These are phyloP conservation scores for Eilema griseolum DNA, from an alignment of 2,888 invertebrate species.

Conservation along the genomic window DNA sequence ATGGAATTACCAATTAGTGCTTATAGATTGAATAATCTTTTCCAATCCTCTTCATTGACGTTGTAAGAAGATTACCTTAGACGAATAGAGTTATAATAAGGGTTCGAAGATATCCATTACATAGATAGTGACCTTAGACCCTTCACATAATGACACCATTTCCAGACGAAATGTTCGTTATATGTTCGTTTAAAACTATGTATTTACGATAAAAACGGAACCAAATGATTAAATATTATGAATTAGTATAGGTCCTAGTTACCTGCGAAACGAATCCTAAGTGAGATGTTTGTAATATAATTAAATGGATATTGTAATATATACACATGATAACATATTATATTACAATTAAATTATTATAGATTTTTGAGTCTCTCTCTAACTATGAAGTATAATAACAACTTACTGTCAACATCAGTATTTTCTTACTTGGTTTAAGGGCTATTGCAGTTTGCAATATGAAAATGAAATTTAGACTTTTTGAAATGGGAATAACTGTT, in stretches of 20 bases:
- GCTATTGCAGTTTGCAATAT: not conserved
- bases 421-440: slow-evolving; percentile 8
- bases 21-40: not conserved
- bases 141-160: slow-evolving; percentile 28
- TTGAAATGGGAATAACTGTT: not conserved
- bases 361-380: slow-evolving; percentile 47
- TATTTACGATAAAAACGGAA: slow-evolving; percentile 58
- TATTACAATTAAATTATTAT: slow-evolving; percentile 40
- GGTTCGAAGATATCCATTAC: slow-evolving; percentile 35
- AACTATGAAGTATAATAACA: slow-evolving; percentile 53
- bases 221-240: slow-evolving; percentile 55
- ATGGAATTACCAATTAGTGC: not conserved
- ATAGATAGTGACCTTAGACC: slow-evolving; percentile 27
- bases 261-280: slow-evolving; percentile 69
- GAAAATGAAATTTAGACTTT: not conserved
- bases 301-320: slow-evolving; percentile 67
- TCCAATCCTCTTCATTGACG: not conserved
- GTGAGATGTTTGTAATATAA: slow-evolving; percentile 71
- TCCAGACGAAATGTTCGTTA: slow-evolving; percentile 28
- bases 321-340: slow-evolving; percentile 55
- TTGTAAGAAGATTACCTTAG: slow-evolving; percentile 18
- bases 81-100: slow-evolving; percentile 40
- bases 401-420: slow-evolving; percentile 28
- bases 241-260: slow-evolving; percentile 61
- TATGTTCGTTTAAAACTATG: slow-evolving; percentile 38